Evolutionary conservation across 2,888 invertebrate species (phyloP).

Genomic region (Mesochorus sp.): DNA sequence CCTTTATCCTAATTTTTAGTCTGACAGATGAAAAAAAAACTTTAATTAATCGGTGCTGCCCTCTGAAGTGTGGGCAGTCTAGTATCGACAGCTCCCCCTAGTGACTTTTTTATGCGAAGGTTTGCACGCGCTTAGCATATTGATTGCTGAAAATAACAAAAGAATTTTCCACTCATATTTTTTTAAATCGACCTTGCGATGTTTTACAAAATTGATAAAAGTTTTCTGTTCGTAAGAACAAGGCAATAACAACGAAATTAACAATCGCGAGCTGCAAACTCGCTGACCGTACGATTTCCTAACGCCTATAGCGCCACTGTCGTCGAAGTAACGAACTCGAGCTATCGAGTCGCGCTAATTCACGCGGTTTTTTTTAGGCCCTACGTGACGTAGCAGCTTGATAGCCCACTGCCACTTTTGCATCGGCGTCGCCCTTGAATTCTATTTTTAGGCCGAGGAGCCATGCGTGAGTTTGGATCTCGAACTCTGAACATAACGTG

Average conservation of each 20-base stretch:
- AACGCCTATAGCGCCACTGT: slow-evolving; percentile 68
- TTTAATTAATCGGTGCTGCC: too few relatives aligned
- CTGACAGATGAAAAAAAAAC: too few relatives aligned
- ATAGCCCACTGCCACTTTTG: slow-evolving; percentile 53
- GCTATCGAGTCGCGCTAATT: slow-evolving; percentile 22
- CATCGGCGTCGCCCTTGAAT: slow-evolving; percentile 73
- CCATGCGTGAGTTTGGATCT: background rate
- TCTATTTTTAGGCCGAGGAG: slow-evolving; percentile 71
- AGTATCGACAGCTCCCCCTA: too few relatives aligned
- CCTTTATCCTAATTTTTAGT: too few relatives aligned
- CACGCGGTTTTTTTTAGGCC: slow-evolving; percentile 62
- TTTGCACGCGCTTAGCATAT: too few relatives aligned
- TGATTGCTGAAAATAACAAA: too few relatives aligned
- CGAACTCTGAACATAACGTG: background rate
- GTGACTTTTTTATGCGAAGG: too few relatives aligned
- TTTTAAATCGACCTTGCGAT: too few relatives aligned
- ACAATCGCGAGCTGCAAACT: background rate
- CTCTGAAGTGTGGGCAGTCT: too few relatives aligned
- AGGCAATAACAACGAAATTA: background rate
- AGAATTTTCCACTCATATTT: too few relatives aligned
- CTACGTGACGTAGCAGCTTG: slow-evolving; percentile 68
- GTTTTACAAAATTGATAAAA: too few relatives aligned
- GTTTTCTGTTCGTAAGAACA: too few relatives aligned
- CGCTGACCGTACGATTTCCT: slow-evolving; percentile 69
- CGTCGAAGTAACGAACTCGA: slow-evolving; percentile 47